These are phyloP conservation scores for Drosophila mauritiana DNA, from an alignment of 1,140 invertebrate species.

Conservation along the genomic window DNA sequence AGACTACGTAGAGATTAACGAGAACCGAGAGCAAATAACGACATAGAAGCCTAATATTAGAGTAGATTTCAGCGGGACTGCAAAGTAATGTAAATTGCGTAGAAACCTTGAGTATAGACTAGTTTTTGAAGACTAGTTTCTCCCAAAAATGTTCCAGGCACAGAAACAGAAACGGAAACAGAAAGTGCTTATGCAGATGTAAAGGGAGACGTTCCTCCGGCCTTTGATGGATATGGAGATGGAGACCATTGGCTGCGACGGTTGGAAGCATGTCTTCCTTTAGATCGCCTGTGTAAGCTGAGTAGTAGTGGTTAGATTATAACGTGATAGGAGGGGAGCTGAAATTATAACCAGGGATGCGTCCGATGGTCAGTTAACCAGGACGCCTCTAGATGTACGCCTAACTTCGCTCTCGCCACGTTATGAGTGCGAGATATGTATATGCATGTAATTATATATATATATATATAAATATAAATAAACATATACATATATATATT, in stretches of 20 bases:
- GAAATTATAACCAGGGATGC: slow-evolving; percentile 5
- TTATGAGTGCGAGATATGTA: slow-evolving; percentile 25
- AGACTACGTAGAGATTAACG: slow-evolving; percentile 40
- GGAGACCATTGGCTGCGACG: background rate
- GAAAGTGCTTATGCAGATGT: background rate
- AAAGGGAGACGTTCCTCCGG: background rate
- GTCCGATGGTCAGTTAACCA: slow-evolving; percentile 5
- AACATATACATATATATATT: slow-evolving; percentile 48
- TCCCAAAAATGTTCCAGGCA: slow-evolving; percentile 15
- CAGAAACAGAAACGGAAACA: background rate
- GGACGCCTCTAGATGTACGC: background rate
- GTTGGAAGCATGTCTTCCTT: slow-evolving; percentile 1
- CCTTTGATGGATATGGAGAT: background rate
- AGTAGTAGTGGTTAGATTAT: slow-evolving; percentile 25
- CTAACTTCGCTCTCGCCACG: slow-evolving; percentile 12
- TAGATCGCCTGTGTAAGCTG: slow-evolving; percentile 10
- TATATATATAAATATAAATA: slow-evolving; percentile 36
- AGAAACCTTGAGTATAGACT: slow-evolving; percentile 5
- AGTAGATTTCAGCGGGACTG: slow-evolving; percentile 5
- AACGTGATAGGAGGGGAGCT: slow-evolving; percentile 21
- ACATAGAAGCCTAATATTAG: background rate
- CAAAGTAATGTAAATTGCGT: slow-evolving; percentile 13
- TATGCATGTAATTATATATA: slow-evolving; percentile 51
- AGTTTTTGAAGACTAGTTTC: background rate
- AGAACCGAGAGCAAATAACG: slow-evolving; percentile 2